Conservation (phyloP, 2,113 vertebrate species). For the Actenoides lindsayi region DNA sequence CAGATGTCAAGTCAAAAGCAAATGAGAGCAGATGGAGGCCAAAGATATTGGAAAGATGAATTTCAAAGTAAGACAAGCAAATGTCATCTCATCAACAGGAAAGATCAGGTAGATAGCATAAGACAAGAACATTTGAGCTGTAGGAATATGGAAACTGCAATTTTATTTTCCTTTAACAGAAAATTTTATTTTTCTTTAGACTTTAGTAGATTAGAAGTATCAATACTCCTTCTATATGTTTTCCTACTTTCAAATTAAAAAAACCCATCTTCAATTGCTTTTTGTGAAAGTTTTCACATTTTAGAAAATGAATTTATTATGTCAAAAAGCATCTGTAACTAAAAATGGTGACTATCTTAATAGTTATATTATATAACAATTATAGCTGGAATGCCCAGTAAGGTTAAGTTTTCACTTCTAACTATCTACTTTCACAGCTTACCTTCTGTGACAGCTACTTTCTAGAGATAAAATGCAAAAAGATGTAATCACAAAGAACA, state of each 20-base stretch:
- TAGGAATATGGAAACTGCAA: not conserved
- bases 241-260: not conserved
- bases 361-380: too few species aligned
- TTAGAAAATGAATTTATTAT: not conserved
- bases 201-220: not conserved
- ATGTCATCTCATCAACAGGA: not conserved
- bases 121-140: not conserved
- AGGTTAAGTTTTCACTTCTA: not conserved
- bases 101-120: not conserved
- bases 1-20: conserved; percentile 19
- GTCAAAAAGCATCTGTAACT: not conserved
- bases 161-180: not conserved
- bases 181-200: not conserved
- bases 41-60: conserved; percentile 4
- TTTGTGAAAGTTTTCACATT: not conserved
- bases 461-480: not conserved
- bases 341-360: not conserved
- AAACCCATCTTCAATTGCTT: not conserved
- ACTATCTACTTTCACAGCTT: not conserved
- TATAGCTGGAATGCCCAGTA: not conserved
- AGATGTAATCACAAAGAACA: not conserved
- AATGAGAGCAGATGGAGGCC: not conserved
- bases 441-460: not conserved
- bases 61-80: not conserved
- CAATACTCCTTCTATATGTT: not conserved